A percentile compares a stretch with the other conserved stretches of the same genome.
Conservation (phyloP, 2,888 invertebrate genomes). For the Rhyacophila evoluta region DNA sequence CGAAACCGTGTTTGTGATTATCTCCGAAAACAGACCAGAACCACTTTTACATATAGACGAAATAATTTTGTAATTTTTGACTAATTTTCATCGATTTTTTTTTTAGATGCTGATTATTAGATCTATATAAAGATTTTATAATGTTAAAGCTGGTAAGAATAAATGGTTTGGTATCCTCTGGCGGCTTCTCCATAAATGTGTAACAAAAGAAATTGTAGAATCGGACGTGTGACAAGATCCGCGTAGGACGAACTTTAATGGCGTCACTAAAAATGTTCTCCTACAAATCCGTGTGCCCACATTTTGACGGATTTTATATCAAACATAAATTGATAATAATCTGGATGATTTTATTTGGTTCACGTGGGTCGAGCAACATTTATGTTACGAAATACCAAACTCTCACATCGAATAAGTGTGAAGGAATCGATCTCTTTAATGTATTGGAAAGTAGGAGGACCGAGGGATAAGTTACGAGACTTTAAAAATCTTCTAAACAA, state of each 20-base stretch:
- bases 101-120: too few relatives aligned
- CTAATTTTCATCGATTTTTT: too few relatives aligned
- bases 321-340: conserved; percentile 21
- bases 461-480: not conserved
- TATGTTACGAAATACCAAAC: not conserved
- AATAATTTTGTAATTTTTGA: too few relatives aligned
- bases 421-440: not conserved
- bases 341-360: conserved; percentile 13
- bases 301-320: conserved; percentile 24
- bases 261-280: conserved; percentile 24
- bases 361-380: not conserved
- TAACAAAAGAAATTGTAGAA: conserved; percentile 19
- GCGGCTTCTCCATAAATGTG: not conserved
- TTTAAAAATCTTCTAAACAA: not conserved
- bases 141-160: too few relatives aligned
- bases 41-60: too few relatives aligned
- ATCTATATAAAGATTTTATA: too few relatives aligned
- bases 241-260: conserved; percentile 6
- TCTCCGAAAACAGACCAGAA: too few relatives aligned
- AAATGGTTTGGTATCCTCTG: not conserved
- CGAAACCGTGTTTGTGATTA: too few relatives aligned
- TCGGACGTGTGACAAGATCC: conserved; percentile 21
- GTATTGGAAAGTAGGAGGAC: not conserved
- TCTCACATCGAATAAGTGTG: too few relatives aligned
- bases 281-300: conserved; percentile 15